These are phyloP conservation scores for Dryoscopus gambensis DNA, from an alignment of 2,113 vertebrate species.

Conservation along the genomic window DNA sequence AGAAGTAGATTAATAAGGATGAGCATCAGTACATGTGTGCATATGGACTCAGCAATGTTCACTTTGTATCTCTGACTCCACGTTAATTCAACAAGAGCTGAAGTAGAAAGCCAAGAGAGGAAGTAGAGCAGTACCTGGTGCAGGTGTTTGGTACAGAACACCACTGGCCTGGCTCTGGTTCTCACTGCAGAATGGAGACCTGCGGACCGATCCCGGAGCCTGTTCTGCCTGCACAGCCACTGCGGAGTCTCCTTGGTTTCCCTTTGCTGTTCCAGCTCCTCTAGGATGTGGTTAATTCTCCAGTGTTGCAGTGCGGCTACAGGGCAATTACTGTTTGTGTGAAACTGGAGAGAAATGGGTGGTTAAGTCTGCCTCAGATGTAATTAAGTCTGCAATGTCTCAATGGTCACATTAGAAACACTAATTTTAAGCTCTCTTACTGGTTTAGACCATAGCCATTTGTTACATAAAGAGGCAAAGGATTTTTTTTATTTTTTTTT, in stretches of 20 bases:
- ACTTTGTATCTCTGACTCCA: background rate
- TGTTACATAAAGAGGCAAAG: constrained; percentile 6
- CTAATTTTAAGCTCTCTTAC: constrained; percentile 18
- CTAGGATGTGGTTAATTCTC: constrained; percentile 59
- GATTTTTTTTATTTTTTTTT: background rate
- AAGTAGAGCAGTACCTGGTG: background rate
- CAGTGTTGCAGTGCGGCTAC: background rate
- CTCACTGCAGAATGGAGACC: background rate
- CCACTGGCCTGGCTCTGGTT: background rate
- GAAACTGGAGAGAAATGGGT: constrained; percentile 39
- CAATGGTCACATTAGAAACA: constrained; percentile 38
- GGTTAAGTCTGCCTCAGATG: constrained; percentile 28
- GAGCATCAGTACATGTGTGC: background rate
- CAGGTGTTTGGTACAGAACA: background rate
- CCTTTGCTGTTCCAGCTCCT: background rate
- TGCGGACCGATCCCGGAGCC: rapidly evolving
- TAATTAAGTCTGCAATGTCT: constrained; percentile 60
- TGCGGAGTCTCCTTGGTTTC: background rate
- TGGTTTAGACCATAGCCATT: background rate
- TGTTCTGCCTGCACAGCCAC: background rate
- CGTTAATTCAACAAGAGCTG: background rate
- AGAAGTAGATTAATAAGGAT: background rate
- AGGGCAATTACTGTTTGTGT: constrained; percentile 15
- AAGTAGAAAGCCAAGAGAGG: background rate
- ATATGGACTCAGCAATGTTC: background rate